These are phyloP conservation scores for Drosophila recens DNA, from an alignment of 2,888 invertebrate genomes.

Conservation along the genomic window DNA sequence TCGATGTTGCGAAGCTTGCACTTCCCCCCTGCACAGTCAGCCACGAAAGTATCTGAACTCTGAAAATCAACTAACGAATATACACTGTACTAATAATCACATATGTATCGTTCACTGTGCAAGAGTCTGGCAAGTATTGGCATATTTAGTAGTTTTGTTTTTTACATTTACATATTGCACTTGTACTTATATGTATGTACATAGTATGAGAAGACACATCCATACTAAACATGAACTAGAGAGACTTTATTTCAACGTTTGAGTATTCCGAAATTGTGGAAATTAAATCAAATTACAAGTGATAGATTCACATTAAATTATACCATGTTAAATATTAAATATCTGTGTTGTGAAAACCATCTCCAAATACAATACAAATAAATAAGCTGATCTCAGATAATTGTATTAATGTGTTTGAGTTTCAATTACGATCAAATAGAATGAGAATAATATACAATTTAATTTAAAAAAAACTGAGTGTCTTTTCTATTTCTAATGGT, in stretches of 20 bases:
- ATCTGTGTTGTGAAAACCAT: neutral
- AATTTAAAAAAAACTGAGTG: too few species aligned
- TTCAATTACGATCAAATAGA: neutral
- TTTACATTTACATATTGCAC: constrained; percentile 9
- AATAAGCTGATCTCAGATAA: neutral
- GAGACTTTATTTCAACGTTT: neutral
- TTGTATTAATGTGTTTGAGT: neutral
- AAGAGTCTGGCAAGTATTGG: constrained; percentile 13
- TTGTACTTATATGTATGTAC: constrained; percentile 2
- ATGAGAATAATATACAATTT: neutral
- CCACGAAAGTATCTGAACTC: neutral
- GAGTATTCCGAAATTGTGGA: neutral
- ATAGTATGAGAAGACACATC: constrained; percentile 1
- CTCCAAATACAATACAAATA: neutral
- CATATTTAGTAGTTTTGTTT: neutral
- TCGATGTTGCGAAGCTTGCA: constrained; percentile 16
- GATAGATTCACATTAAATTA: neutral
- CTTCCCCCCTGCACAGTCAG: neutral
- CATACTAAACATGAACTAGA: neutral
- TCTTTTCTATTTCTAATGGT: too few species aligned
- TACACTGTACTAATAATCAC: neutral
- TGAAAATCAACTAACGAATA: neutral
- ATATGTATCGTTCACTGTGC: neutral
- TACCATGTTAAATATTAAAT: neutral
- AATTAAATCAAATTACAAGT: neutral